Conservation (phyloP, 1,140 invertebrate genomes). For the Aphidius ervi region DNA sequence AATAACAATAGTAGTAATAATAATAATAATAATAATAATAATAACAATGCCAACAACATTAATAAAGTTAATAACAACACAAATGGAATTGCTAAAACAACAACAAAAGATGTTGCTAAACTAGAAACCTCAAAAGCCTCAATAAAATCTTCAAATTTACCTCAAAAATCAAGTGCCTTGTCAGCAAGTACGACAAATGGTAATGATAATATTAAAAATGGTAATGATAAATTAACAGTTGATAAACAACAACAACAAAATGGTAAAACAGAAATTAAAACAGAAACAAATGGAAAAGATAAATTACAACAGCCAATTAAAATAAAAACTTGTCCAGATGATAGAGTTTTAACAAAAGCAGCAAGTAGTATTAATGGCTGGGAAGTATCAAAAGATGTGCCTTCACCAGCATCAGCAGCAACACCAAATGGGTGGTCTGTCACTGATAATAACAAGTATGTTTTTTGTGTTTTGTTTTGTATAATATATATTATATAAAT, state of each 20-base stretch:
- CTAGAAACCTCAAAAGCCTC: neutral
- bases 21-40: slow-evolving; percentile 14
- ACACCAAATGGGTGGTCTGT: slow-evolving; percentile 46
- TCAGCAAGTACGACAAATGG: slow-evolving; percentile 7
- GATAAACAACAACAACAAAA: slow-evolving; percentile 36
- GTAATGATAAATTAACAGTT: slow-evolving; percentile 13
- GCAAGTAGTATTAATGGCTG: slow-evolving; percentile 39
- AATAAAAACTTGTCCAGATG: slow-evolving; percentile 31
- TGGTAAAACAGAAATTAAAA: slow-evolving; percentile 32
- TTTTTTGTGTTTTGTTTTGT: slow-evolving; percentile 20
- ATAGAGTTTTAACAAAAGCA: slow-evolving; percentile 40
- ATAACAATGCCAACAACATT: neutral
- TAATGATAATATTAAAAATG: neutral
- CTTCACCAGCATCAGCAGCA: slow-evolving; percentile 31
- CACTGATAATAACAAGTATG: slow-evolving; percentile 41
- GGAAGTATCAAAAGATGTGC: slow-evolving; percentile 39
- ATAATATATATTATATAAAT: neutral
- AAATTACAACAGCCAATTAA: slow-evolving; percentile 36
- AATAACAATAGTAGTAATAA: slow-evolving; percentile 27
- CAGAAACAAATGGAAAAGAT: slow-evolving; percentile 27
- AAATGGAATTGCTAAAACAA: neutral
- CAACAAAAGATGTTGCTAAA: neutral
- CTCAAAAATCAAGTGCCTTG: slow-evolving; percentile 9
- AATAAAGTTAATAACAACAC: neutral
- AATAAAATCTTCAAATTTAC: slow-evolving; percentile 26